Conservation (phyloP, 2,113 vertebrate species). For the Nettapus auritus region DNA sequence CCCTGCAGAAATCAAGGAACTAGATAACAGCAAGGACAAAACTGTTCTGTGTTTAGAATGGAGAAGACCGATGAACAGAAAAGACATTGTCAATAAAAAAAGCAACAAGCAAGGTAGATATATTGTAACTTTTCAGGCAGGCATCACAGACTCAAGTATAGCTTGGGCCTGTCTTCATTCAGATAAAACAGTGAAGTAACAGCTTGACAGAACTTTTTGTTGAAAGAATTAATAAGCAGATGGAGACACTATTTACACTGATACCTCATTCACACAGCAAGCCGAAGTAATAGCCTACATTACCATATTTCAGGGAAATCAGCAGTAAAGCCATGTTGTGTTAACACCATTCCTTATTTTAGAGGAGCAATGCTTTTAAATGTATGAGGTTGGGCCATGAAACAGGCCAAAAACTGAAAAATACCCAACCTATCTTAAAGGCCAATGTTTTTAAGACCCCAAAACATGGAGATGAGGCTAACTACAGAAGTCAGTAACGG, state of each 20-base stretch:
- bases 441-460: not conserved
- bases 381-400: not conserved
- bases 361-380: not conserved
- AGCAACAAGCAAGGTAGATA: not conserved
- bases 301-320: not conserved
- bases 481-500: not conserved
- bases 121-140: not conserved
- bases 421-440: not conserved
- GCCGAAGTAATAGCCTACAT: not conserved
- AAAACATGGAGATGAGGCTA: accelerated
- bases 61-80: not conserved
- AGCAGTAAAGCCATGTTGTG: not conserved
- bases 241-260: not conserved
- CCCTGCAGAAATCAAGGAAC: not conserved
- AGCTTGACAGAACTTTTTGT: not conserved
- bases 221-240: not conserved
- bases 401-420: not conserved
- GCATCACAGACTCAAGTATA: not conserved
- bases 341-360: not conserved
- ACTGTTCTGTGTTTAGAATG: not conserved
- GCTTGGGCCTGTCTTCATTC: not conserved
- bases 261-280: not conserved
- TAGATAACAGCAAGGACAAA: not conserved
- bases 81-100: not conserved
- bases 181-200: not conserved